These are phyloP conservation scores for Sylvicapra grimmia DNA, from an alignment of 2,113 vertebrate genomes.

Conservation along the genomic window DNA sequence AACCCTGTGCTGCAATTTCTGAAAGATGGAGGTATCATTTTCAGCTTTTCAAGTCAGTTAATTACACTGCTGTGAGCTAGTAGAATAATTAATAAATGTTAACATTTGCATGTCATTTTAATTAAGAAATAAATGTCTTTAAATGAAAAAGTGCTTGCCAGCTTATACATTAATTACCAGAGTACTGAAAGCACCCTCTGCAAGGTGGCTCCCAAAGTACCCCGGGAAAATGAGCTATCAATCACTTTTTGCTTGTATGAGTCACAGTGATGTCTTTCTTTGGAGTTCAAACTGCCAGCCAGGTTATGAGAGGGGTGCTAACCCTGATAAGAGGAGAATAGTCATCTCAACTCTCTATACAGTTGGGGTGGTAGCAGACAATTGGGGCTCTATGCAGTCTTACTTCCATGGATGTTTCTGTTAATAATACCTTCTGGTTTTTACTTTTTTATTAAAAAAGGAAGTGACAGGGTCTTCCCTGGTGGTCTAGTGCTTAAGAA, in stretches of 20 bases:
- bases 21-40: background rate
- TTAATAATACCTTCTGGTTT: background rate
- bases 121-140: constrained; percentile 61
- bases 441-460: background rate
- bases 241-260: background rate
- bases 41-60: constrained; percentile 15
- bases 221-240: constrained; percentile 9
- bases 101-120: constrained; percentile 38
- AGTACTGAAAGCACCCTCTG: background rate
- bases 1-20: background rate
- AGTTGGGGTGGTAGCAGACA: background rate
- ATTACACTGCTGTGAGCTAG: constrained; percentile 32
- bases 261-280: background rate
- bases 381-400: background rate
- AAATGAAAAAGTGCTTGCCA: constrained; percentile 29
- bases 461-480: background rate
- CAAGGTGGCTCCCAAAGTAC: background rate
- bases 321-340: background rate
- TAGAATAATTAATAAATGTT: constrained; percentile 52
- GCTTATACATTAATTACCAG: constrained; percentile 12
- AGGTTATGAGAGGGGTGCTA: background rate
- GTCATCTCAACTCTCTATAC: background rate
- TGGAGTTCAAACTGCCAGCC: background rate
- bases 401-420: background rate
- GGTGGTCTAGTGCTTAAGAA: background rate